Percentiles rank a stretch among this genome's conserved stretches.
Evolutionary conservation across 1,140 invertebrate genomes (phyloP).

Genomic region (Lasaia peninsularis): DNA sequence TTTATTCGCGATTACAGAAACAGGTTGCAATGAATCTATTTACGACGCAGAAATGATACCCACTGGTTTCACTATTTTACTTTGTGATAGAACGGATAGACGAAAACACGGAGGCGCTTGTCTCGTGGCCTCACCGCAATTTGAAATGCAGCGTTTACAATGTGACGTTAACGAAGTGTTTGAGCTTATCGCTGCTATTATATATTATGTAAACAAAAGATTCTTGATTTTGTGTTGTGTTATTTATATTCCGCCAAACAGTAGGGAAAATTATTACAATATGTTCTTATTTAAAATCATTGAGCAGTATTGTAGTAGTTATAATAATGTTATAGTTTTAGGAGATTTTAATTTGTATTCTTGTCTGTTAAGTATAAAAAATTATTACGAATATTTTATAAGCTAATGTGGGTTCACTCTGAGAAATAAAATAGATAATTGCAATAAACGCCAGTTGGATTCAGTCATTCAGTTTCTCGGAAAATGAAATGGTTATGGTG

Average conservation of each 20-base stretch:
- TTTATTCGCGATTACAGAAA: neutral
- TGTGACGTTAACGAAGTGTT: too few species aligned
- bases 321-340: neutral
- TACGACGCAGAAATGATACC: too few species aligned
- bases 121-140: neutral
- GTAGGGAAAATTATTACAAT: slow-evolving; percentile 13
- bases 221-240: slow-evolving; percentile 26
- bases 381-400: neutral
- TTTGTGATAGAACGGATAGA: neutral
- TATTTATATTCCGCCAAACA: slow-evolving; percentile 23
- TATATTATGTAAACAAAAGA: too few species aligned
- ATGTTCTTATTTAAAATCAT: neutral
- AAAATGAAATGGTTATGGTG: neutral
- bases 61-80: too few species aligned
- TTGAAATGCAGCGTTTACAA: too few species aligned
- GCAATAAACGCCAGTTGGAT: neutral
- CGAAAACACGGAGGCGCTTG: neutral
- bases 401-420: neutral
- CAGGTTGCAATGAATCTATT: too few species aligned
- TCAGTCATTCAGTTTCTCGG: neutral
- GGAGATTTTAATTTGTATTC: neutral
- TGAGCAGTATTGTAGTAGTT: neutral
- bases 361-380: neutral
- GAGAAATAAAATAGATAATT: neutral
- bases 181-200: too few species aligned